These are phyloP conservation scores for Athene cunicularia DNA, from an alignment of 2,113 vertebrate genomes.

Conservation along the genomic window DNA sequence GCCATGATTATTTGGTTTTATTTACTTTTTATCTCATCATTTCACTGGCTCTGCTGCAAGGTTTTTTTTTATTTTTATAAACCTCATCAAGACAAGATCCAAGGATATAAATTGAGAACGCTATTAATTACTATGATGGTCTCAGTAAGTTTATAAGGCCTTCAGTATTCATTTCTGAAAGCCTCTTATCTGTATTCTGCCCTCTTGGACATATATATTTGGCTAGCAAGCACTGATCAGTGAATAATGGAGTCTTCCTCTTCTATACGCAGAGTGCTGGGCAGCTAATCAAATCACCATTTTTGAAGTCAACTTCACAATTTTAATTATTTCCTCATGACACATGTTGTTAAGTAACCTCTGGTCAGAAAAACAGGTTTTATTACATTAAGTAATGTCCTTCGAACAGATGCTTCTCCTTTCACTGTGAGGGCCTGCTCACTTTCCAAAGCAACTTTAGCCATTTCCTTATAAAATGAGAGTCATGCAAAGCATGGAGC, in stretches of 20 bases:
- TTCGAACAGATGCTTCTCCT: neutral
- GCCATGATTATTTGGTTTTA: neutral
- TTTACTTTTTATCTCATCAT: neutral
- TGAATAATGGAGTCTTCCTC: neutral
- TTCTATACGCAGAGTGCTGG: neutral
- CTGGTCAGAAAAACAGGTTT: slow-evolving; percentile 33
- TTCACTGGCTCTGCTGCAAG: neutral
- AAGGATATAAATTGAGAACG: neutral
- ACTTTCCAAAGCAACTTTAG: neutral
- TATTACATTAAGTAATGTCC: neutral
- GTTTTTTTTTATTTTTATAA: neutral
- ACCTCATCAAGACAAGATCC: neutral
- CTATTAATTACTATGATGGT: slow-evolving; percentile 12
- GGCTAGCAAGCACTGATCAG: neutral
- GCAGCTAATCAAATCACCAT: slow-evolving; percentile 13
- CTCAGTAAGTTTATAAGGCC: neutral
- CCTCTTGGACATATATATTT: neutral
- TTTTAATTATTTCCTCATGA: slow-evolving; percentile 54
- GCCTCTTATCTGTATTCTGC: neutral
- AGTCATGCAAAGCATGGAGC: neutral
- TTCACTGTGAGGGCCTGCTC: neutral
- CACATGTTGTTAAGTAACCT: slow-evolving; percentile 2
- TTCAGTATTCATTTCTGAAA: neutral
- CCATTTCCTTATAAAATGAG: neutral
- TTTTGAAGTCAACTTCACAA: neutral